Evolutionary conservation across 2,113 vertebrate species (phyloP), one percentile per base, ranked within the genome.

Genomic region (Hippolais icterina): DNA sequence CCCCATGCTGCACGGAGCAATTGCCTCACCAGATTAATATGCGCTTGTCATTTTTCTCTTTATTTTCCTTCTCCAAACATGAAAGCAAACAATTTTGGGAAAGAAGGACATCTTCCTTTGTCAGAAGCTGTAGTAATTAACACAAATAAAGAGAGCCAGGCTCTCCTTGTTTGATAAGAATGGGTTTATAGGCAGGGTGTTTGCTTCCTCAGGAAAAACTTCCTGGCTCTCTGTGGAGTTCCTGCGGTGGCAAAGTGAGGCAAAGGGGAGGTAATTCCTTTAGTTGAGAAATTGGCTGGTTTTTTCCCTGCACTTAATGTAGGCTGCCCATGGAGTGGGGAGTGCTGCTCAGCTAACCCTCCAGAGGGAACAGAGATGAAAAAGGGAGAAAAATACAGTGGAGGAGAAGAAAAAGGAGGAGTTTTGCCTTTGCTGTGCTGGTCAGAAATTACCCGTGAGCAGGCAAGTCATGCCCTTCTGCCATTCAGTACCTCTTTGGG

Each of bases 91-190:
- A 9, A 54, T 90, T 93, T 23, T 15, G 28, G 83, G 57, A 87
- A 64, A 44, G 72, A 86, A 49, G 47, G 47, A 59, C 57, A 31
- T 31, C 49, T 37, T 64, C 33, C 35, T 95, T 95, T 87, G 27
- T 89, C 74, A 83, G 76, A 33, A 93, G 70, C 56, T 80, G 47
- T 81, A 53, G 79, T 91, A 93, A 96, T 95, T 90, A 97, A 94
- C 72, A 76, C 75, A 70, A 86, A 61, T 25, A 66, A 92, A 71
- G 31, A 33, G 56, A 86, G 25, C 39, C 29, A 59, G 76, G 33
- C 83, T 89, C 53, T 75, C 57, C 47, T 68, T 70, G 47, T 70
- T 76, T 70, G 84, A 74, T 74, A 82, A 84, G 17, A 33, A 41
- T 64, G 39, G 37, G 15, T 94, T 94, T 86, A 14, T 11, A 84